These are phyloP conservation scores for Hipparchia sbordonii DNA, from an alignment of 2,888 invertebrate genomes.

Conservation along the genomic window DNA sequence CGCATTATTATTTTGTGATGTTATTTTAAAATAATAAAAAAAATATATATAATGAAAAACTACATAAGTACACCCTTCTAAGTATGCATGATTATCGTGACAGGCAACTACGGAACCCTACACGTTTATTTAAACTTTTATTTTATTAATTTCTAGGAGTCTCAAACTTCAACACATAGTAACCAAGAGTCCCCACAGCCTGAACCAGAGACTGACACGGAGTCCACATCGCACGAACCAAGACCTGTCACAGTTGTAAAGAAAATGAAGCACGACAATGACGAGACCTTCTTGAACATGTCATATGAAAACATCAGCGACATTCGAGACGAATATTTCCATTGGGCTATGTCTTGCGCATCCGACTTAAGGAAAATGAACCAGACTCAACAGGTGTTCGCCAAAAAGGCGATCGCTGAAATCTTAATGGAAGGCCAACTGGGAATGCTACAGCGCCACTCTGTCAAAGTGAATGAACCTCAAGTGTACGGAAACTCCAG, in stretches of 20 bases:
- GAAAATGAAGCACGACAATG: neutral
- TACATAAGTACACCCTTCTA: too few species aligned
- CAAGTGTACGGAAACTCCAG: neutral
- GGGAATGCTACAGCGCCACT: neutral
- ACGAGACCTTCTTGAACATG: neutral
- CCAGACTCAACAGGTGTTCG: neutral
- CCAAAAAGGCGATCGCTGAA: neutral
- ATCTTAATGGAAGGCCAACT: neutral
- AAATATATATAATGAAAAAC: too few species aligned
- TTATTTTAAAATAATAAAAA: too few species aligned
- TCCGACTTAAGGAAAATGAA: neutral
- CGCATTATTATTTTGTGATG: too few species aligned
- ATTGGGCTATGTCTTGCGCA: slow-evolving; percentile 2
- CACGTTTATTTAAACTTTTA: too few species aligned
- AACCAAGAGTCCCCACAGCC: too few species aligned
- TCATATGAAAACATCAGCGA: neutral
- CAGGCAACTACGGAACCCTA: too few species aligned
- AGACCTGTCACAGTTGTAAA: neutral
- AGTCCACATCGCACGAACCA: neutral
- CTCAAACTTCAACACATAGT: too few species aligned
- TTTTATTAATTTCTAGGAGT: too few species aligned
- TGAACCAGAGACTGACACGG: neutral
- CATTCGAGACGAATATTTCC: neutral
- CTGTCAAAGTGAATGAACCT: neutral
- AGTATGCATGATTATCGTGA: too few species aligned